Conservation (phyloP, 2,888 invertebrate genomes). For the Drosophila demipolita region DNA sequence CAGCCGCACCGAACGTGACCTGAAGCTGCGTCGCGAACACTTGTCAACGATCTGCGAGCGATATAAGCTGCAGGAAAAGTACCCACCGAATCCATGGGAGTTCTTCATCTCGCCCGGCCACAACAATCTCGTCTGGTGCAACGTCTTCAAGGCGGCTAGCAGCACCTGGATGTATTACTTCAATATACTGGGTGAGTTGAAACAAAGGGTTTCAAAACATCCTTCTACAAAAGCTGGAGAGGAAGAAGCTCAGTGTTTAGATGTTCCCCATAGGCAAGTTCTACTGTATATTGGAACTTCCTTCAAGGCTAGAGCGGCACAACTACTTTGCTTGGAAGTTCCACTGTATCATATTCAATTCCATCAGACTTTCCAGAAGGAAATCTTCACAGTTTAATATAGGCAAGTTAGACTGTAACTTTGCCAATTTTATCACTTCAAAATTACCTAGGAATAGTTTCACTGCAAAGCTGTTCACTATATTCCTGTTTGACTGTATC, state of each 20-base stretch:
- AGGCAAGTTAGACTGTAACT: background rate
- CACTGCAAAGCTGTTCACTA: background rate
- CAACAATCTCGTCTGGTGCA: constrained; percentile 90
- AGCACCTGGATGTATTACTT: constrained; percentile 93
- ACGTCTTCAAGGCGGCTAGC: constrained; percentile 91
- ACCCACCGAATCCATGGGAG: constrained; percentile 89
- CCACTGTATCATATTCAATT: background rate
- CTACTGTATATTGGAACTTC: background rate
- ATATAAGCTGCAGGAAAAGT: constrained; percentile 83
- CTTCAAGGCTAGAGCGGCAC: background rate
- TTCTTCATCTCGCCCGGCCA: constrained; percentile 90
- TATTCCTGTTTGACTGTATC: background rate
- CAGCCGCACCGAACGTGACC: constrained; percentile 85
- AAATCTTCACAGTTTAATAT: background rate
- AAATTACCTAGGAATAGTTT: background rate
- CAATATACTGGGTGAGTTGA: constrained; percentile 88
- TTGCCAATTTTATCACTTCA: accelerated
- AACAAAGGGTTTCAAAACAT: background rate
- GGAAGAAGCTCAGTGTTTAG: background rate
- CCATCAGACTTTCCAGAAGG: background rate
- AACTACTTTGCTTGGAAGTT: background rate
- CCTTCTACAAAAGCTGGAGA: background rate
- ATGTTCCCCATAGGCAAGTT: background rate
- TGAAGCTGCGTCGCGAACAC: constrained; percentile 85
- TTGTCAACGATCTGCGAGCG: constrained; percentile 86